Evolutionary conservation across 92 coral and sea anemone species (phyloP).

Genomic region (Metridium senile): DNA sequence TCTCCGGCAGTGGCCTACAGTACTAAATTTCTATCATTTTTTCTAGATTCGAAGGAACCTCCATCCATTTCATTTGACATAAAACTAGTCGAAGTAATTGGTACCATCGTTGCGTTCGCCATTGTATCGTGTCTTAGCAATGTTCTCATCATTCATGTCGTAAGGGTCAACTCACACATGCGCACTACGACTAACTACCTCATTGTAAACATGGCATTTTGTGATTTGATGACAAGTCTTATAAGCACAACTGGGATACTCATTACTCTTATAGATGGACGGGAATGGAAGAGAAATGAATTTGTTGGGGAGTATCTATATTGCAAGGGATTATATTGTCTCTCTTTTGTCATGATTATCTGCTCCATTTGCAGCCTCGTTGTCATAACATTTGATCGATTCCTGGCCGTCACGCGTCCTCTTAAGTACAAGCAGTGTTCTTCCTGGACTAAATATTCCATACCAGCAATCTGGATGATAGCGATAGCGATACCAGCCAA

Average conservation of each 20-base stretch:
- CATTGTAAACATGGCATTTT: slow-evolving; percentile 50
- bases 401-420: slow-evolving; percentile 34
- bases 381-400: slow-evolving; percentile 33
- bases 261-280: background rate
- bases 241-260: background rate
- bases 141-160: slow-evolving; percentile 41
- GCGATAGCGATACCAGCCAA: slow-evolving; percentile 12
- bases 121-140: slow-evolving; percentile 25
- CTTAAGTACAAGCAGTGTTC: slow-evolving; percentile 1
- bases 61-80: background rate
- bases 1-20: too few species aligned
- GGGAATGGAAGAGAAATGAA: background rate
- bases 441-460: slow-evolving; percentile 13
- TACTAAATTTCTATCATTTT: background rate
- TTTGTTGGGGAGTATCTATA: background rate
- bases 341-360: background rate
- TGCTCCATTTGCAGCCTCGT: slow-evolving; percentile 21
- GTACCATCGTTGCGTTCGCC: background rate
- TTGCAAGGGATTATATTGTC: background rate
- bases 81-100: background rate
- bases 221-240: slow-evolving; percentile 8
- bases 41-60: background rate
- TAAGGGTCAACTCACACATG: slow-evolving; percentile 36
- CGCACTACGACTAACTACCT: slow-evolving; percentile 39
- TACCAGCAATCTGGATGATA: slow-evolving; percentile 25